These are phyloP conservation scores for Scaptomyza montana DNA, from an alignment of 1,140 invertebrate genomes.

Conservation along the genomic window DNA sequence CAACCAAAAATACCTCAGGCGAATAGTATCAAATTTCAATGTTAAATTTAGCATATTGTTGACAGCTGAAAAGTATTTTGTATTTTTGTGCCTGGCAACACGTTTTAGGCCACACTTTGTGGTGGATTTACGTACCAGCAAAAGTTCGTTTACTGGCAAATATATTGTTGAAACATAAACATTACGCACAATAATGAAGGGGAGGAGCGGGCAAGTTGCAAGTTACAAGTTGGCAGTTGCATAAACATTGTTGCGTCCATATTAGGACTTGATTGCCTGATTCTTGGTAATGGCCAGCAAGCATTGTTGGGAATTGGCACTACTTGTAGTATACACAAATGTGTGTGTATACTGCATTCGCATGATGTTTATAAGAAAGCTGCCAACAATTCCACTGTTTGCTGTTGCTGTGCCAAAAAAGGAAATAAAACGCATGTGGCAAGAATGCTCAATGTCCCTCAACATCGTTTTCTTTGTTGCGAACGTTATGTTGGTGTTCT, in stretches of 20 bases:
- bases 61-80: background rate
- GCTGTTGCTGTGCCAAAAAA: conserved; percentile 59
- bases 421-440: conserved; percentile 64
- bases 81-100: background rate
- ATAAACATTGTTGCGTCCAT: conserved; percentile 70
- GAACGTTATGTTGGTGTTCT: background rate
- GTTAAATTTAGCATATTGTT: background rate
- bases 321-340: background rate
- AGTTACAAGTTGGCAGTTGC: conserved; percentile 37
- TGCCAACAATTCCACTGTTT: conserved; percentile 40
- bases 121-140: too few relatives aligned
- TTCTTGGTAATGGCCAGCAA: conserved; percentile 34
- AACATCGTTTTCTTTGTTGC: background rate
- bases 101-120: conserved; percentile 7
- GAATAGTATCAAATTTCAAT: too few relatives aligned
- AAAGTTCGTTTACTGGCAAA: conserved; percentile 19
- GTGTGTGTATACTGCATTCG: background rate
- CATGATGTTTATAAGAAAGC: conserved; percentile 22
- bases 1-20: background rate
- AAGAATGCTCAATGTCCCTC: conserved; percentile 40
- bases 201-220: conserved; percentile 13
- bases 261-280: conserved; percentile 55
- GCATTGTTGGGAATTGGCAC: conserved; percentile 23
- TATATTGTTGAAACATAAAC: conserved; percentile 44
- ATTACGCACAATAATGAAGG: conserved; percentile 61